Evolutionary conservation across 2,888 invertebrate genomes (phyloP).

Genomic region (Cryptophagus acutangulus): DNA sequence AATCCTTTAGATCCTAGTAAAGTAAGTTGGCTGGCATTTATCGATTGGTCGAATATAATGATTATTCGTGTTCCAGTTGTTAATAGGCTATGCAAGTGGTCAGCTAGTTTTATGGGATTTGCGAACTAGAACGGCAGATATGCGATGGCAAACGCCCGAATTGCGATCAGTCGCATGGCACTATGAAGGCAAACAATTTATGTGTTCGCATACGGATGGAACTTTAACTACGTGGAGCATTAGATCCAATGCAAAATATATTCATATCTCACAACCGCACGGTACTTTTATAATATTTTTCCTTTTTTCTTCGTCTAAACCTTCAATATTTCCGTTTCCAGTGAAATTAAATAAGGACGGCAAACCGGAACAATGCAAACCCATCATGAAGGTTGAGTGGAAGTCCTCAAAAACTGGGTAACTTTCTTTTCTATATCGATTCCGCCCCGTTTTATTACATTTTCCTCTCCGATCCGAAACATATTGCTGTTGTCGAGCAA

Average conservation of each 20-base stretch:
- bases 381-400: slow-evolving; percentile 95
- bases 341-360: slow-evolving; percentile 90
- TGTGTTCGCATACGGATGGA: slow-evolving; percentile 94
- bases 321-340: slow-evolving; percentile 47
- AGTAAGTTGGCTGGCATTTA: no score
- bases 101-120: slow-evolving; percentile 96
- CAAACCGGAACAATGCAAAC: slow-evolving; percentile 87
- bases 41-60: no score
- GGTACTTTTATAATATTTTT: slow-evolving; percentile 55
- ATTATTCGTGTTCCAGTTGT: slow-evolving; percentile 62
- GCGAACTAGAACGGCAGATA: slow-evolving; percentile 77
- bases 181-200: slow-evolving; percentile 95
- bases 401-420: slow-evolving; percentile 82
- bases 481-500: slow-evolving; percentile 1
- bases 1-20: slow-evolving; percentile 95
- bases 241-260: slow-evolving; percentile 69
- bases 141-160: slow-evolving; percentile 73
- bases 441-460: slow-evolving; percentile 12
- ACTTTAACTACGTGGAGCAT: slow-evolving; percentile 91
- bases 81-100: slow-evolving; percentile 95
- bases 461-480: not conserved
- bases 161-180: slow-evolving; percentile 93
- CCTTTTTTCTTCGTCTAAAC: not conserved
- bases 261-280: slow-evolving; percentile 84
- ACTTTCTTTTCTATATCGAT: slow-evolving; percentile 37